Percentiles rank a stretch among this genome's conserved stretches.
Evolutionary conservation across 2,797 vertebrate genomes (phyloP).

Genomic region (Molossus molossus): DNA sequence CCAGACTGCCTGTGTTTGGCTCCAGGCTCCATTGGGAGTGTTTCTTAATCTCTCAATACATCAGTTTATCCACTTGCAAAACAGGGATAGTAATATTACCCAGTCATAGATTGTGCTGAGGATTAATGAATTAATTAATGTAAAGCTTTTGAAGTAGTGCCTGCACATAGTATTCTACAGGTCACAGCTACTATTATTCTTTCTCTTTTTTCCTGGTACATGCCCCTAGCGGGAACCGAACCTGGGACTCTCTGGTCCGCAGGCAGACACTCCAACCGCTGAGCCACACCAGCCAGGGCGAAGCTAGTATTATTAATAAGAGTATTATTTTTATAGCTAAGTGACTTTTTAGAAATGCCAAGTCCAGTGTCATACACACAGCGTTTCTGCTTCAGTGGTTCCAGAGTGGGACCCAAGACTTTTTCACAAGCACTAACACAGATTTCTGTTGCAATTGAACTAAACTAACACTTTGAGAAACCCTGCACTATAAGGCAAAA

Average conservation of each 20-base stretch:
- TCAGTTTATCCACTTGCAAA: conserved; percentile 12
- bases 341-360: conserved; percentile 8
- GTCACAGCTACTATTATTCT: not conserved
- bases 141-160: not conserved
- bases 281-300: too few species aligned
- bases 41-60: not conserved
- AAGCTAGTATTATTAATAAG: not conserved
- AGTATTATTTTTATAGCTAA: not conserved
- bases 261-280: too few species aligned
- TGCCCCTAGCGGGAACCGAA: too few species aligned
- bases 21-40: not conserved
- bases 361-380: not conserved
- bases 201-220: too few species aligned
- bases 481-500: not conserved
- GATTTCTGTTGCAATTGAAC: not conserved
- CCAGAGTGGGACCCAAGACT: not conserved
- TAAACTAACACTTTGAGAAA: not conserved
- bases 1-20: not conserved
- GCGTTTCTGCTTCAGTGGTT: not conserved
- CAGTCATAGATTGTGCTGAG: not conserved
- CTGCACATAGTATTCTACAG: not conserved
- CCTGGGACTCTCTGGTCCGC: too few species aligned
- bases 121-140: not conserved
- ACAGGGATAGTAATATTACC: not conserved
- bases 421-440: not conserved